A percentile compares a stretch with the other conserved stretches of the same genome.
Conservation (phyloP, 2,797 vertebrate species). For the Pelodytes ibericus region DNA sequence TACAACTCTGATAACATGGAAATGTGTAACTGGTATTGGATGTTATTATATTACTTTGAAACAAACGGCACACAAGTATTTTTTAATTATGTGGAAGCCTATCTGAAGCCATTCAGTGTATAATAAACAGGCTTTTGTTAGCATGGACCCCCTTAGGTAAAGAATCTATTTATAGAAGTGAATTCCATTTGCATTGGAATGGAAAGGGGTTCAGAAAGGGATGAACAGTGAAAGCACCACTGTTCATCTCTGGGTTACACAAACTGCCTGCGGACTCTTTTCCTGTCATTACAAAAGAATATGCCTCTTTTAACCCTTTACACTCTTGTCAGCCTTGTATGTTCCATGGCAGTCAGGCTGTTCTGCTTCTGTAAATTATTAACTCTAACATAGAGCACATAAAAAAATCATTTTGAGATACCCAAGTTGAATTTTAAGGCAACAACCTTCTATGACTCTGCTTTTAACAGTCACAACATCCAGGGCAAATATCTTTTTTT, state of each 20-base stretch:
- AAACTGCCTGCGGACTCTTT: constrained; percentile 34
- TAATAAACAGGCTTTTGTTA: constrained; percentile 38
- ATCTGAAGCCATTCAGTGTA: background rate
- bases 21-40: background rate
- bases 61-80: background rate
- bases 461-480: no score
- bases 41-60: background rate
- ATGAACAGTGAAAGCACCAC: constrained; percentile 32
- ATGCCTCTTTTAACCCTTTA: constrained; percentile 19
- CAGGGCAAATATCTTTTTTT: no score
- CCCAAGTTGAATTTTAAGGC: no score
- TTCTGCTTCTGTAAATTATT: no score
- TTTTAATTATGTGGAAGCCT: constrained; percentile 11
- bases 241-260: constrained; percentile 41
- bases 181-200: constrained; percentile 39
- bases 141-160: constrained; percentile 27
- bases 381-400: no score
- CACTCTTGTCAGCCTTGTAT: background rate
- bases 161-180: constrained; percentile 32
- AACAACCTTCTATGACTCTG: no score
- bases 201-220: constrained; percentile 48
- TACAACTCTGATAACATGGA: no score
- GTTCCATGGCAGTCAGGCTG: no score
- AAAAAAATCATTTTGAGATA: no score
- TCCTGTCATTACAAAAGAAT: constrained; percentile 41